These are phyloP conservation scores for Corythucha ciliata DNA, from an alignment of 2,888 invertebrate species.

Conservation along the genomic window DNA sequence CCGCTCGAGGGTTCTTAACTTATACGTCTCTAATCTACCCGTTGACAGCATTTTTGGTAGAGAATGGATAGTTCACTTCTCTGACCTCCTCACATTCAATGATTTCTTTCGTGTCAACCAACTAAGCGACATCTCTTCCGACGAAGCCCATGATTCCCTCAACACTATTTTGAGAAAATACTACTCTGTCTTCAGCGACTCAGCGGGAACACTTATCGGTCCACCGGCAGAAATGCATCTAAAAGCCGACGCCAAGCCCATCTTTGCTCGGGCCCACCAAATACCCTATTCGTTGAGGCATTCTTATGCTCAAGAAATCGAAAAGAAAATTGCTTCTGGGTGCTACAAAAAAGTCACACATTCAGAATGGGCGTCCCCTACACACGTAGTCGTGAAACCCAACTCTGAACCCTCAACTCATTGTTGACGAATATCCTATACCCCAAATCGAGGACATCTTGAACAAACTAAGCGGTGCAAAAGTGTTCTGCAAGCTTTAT, in stretches of 20 bases:
- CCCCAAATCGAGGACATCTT: constrained; percentile 13
- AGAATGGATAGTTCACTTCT: constrained; percentile 14
- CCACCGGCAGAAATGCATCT: constrained; percentile 4
- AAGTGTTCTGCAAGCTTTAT: constrained; percentile 8
- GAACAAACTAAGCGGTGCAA: constrained; percentile 7
- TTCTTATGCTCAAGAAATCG: constrained; percentile 10
- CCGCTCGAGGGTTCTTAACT: neutral
- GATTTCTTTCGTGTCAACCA: no score
- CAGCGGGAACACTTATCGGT: constrained; percentile 12
- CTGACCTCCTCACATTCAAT: constrained; percentile 5
- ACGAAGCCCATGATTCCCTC: no score
- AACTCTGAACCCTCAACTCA: constrained; percentile 26
- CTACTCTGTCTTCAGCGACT: constrained; percentile 8
- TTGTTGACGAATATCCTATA: constrained; percentile 19
- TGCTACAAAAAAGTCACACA: constrained; percentile 31
- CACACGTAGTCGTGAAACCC: constrained; percentile 30
- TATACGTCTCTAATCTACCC: constrained; percentile 3
- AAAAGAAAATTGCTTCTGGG: constrained; percentile 24
- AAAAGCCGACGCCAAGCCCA: neutral
- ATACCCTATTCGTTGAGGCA: constrained; percentile 9
- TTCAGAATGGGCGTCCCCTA: constrained; percentile 32
- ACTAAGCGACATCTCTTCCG: no score
- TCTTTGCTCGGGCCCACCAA: constrained; percentile 6
- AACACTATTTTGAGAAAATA: constrained; percentile 1
- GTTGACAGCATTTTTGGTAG: constrained; percentile 15